Percentiles rank a stretch among this genome's conserved stretches.
These are phyloP conservation scores for Zonitis immaculata DNA, from an alignment of 2,888 invertebrate species.

Conservation along the genomic window DNA sequence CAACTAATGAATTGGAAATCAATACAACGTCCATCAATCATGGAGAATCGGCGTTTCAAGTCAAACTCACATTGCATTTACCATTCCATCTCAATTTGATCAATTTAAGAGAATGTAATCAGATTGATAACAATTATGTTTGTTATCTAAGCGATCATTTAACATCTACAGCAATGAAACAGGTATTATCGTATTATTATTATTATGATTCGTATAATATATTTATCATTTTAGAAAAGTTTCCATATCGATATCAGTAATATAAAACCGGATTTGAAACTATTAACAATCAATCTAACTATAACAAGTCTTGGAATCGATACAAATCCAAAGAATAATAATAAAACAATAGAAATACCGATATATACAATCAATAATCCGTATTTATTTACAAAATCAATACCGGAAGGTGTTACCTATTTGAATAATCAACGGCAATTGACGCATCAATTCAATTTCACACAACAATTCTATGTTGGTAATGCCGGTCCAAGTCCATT, in stretches of 20 bases:
- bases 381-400: constrained; percentile 23
- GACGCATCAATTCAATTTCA: constrained; percentile 16
- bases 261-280: constrained; percentile 15
- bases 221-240: not conserved
- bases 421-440: constrained; percentile 19
- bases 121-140: constrained; percentile 7
- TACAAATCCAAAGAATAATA: constrained; percentile 27
- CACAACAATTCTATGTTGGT: constrained; percentile 27
- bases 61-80: constrained; percentile 30
- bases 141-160: constrained; percentile 16
- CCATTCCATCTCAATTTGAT: constrained; percentile 27
- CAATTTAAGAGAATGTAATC: constrained; percentile 26
- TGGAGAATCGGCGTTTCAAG: constrained; percentile 43
- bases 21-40: constrained; percentile 37
- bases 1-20: constrained; percentile 29
- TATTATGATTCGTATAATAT: too few species aligned
- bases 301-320: constrained; percentile 33
- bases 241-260: constrained; percentile 27
- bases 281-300: constrained; percentile 27
- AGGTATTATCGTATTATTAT: not conserved
- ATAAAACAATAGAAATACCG: not conserved
- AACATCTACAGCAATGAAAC: not conserved
- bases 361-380: not conserved
- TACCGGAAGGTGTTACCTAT: constrained; percentile 25
- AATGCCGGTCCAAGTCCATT: constrained; percentile 30